Conservation (phyloP, 2,888 invertebrate genomes). For the Synergus japonicus region DNA sequence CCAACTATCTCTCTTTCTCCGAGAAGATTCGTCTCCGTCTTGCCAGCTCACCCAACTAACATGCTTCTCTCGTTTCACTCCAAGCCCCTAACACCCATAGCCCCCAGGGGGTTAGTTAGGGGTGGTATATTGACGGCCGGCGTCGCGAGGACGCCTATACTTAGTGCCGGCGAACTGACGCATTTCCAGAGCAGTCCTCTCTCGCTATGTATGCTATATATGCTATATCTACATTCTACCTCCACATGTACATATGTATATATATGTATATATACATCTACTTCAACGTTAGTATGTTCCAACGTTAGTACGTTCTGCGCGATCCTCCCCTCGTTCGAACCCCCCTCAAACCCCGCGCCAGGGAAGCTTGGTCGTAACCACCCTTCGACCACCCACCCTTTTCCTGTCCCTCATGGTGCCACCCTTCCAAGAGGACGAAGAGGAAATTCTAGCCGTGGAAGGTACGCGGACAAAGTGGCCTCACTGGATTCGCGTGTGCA, state of each 20-base stretch:
- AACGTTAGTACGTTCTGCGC: constrained; percentile 37
- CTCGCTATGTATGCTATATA: constrained; percentile 44
- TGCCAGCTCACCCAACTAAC: constrained; percentile 32
- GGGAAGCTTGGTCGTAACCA: constrained; percentile 29
- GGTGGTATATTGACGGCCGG: constrained; percentile 77
- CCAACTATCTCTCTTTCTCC: neutral
- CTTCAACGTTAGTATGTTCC: neutral
- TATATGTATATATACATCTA: constrained; percentile 4
- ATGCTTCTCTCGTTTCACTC: constrained; percentile 42
- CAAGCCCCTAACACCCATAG: constrained; percentile 57
- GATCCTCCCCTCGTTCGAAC: constrained; percentile 39
- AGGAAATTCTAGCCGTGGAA: constrained; percentile 13
- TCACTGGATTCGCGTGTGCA: constrained; percentile 47
- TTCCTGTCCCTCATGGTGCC: constrained; percentile 49
- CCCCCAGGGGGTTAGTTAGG: constrained; percentile 74
- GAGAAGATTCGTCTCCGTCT: constrained; percentile 29
- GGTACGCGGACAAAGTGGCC: constrained; percentile 48
- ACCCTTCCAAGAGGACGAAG: constrained; percentile 52
- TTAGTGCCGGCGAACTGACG: constrained; percentile 75
- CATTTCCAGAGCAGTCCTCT: constrained; percentile 69
- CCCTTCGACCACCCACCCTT: constrained; percentile 32
- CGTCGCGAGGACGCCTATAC: constrained; percentile 77
- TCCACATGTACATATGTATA: constrained; percentile 13
- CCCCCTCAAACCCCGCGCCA: constrained; percentile 29
- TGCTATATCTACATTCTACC: constrained; percentile 26